These are phyloP conservation scores for Barnardius zonarius DNA, from an alignment of 2,113 vertebrate species.

Conservation along the genomic window DNA sequence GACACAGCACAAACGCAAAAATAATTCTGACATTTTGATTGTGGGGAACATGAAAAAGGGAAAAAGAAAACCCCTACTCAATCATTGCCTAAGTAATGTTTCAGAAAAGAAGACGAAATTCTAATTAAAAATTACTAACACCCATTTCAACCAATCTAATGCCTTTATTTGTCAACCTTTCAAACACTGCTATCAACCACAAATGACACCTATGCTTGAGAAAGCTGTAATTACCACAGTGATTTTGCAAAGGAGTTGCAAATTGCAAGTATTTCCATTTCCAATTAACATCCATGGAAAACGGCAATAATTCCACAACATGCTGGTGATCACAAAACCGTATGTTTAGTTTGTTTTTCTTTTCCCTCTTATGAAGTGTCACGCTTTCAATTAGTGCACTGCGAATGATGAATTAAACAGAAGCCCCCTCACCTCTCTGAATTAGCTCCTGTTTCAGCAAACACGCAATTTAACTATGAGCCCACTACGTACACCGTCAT, in stretches of 20 bases:
- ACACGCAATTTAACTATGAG: not conserved
- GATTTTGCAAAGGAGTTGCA: slow-evolving; percentile 1
- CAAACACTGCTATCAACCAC: not conserved
- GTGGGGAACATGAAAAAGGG: not conserved
- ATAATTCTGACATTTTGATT: not conserved
- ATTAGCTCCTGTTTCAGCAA: not conserved
- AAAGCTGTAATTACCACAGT: slow-evolving; percentile 8
- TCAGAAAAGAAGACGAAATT: not conserved
- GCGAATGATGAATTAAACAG: not conserved
- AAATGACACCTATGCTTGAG: not conserved
- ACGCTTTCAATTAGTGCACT: not conserved
- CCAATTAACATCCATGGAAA: not conserved
- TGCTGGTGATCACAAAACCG: not conserved
- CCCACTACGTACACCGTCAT: not conserved
- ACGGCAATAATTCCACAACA: not conserved
- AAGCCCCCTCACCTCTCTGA: not conserved
- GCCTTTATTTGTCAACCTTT: slow-evolving; percentile 26
- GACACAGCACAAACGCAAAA: not conserved
- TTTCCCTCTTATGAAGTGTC: not conserved
- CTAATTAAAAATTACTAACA: slow-evolving; percentile 39
- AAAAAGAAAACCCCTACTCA: not conserved
- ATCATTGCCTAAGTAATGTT: not conserved
- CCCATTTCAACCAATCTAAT: not conserved
- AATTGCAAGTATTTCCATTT: not conserved
- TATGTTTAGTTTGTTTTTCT: not conserved